A percentile compares a stretch with the other conserved stretches of the same genome.
phyloP scores from a whole-genome alignment of 2,113 vertebrate species.

The Verasper variegatus region DNA sequence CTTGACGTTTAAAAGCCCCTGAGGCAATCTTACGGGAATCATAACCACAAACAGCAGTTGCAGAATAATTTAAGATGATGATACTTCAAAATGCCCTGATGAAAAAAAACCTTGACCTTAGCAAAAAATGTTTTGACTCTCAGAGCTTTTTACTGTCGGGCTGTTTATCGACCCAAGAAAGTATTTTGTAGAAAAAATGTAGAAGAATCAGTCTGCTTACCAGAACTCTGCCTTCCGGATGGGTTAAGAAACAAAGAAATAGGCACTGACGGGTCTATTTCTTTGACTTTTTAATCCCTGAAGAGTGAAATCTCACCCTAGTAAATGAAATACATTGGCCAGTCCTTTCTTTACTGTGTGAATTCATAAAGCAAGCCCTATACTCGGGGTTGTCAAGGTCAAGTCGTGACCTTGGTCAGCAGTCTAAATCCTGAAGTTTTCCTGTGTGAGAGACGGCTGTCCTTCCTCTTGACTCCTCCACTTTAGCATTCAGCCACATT shows the following conservation, averaged over 20 bases:
- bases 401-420: conserved; percentile 6
- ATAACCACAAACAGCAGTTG: background rate
- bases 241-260: background rate
- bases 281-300: no score
- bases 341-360: no score
- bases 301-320: no score
- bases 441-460: background rate
- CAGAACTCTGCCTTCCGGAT: background rate
- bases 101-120: background rate
- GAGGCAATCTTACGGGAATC: background rate
- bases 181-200: background rate
- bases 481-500: conserved; percentile 47
- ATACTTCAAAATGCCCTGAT: background rate
- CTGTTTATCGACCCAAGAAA: background rate
- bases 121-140: background rate
- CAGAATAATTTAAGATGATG: background rate
- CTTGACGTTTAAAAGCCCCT: background rate
- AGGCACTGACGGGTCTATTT: no score
- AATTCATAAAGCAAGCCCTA: background rate
- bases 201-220: background rate
- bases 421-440: conserved; percentile 2
- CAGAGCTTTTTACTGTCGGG: no score
- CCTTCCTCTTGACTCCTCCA: conserved; percentile 38
- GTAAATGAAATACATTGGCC: no score
- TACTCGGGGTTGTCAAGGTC: conserved; percentile 20